Percentiles rank a stretch among this genome's conserved stretches.
Conservation (phyloP, 2,888 invertebrate genomes). For the Crossocerus cetratus region DNA sequence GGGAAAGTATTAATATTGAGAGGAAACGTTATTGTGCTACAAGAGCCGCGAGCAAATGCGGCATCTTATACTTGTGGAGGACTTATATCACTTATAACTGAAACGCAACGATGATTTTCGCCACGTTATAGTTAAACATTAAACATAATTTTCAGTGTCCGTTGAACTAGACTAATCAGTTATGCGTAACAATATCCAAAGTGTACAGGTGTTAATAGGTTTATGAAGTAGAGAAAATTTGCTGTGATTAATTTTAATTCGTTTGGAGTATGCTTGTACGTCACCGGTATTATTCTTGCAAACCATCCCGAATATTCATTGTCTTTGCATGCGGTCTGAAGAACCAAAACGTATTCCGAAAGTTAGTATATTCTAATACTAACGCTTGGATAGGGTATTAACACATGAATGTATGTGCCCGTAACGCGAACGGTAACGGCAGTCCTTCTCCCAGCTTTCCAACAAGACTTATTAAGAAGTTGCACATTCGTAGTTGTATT, state of each 20-base stretch:
- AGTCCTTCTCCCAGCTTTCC: too few relatives aligned
- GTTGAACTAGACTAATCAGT: conserved; percentile 21
- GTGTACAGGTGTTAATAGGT: conserved; percentile 18
- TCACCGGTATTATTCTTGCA: conserved; percentile 17
- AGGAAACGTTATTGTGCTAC: conserved; percentile 28
- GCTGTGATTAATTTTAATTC: conserved; percentile 28
- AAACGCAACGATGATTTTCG: conserved; percentile 18
- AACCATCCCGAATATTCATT: conserved; percentile 34
- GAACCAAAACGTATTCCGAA: conserved; percentile 17
- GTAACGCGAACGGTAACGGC: too few relatives aligned
- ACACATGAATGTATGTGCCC: too few relatives aligned
- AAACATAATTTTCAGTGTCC: conserved; percentile 60
- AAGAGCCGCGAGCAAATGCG: conserved; percentile 6
- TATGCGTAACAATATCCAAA: conserved; percentile 21
- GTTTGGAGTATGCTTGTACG: conserved; percentile 16
- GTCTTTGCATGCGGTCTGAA: conserved; percentile 58
- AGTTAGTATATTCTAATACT: conserved; percentile 1
- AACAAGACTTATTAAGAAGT: too few relatives aligned
- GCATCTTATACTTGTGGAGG: conserved; percentile 1
- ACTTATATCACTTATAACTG: conserved; percentile 1
- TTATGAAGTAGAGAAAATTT: conserved; percentile 26
- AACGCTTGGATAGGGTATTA: conserved; percentile 33
- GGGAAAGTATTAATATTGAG: conserved; percentile 45
- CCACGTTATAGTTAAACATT: conserved; percentile 48
- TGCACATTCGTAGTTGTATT: too few relatives aligned